Conservation (phyloP, 2,888 invertebrate genomes). For the Lithodes maja region DNA sequence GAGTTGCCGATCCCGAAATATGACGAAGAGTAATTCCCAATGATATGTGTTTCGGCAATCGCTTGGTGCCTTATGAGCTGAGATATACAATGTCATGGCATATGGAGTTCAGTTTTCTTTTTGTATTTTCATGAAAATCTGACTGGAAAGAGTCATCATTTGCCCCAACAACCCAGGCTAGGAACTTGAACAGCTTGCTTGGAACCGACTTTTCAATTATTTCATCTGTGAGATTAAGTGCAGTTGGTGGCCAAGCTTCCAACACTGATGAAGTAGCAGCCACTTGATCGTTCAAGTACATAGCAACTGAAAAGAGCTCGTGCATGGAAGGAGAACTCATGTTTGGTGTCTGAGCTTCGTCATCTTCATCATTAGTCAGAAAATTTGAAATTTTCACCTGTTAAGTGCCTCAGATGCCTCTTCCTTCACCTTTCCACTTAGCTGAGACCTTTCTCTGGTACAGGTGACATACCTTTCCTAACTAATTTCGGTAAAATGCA, state of each 20-base stretch:
- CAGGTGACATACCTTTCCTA: too few species aligned
- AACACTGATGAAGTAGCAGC: background rate
- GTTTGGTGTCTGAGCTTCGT: background rate
- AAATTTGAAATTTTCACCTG: too few species aligned
- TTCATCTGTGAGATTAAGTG: background rate
- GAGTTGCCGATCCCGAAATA: conserved; percentile 9
- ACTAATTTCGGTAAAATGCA: too few species aligned
- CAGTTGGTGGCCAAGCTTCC: background rate
- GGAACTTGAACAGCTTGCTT: conserved; percentile 5
- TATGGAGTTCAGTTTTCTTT: conserved; percentile 9
- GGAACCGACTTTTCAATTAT: conserved; percentile 18
- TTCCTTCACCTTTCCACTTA: too few species aligned
- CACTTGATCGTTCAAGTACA: background rate
- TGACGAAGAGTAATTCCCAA: background rate
- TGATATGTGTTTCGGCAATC: conserved; percentile 14
- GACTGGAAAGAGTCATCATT: conserved; percentile 11
- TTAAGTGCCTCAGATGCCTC: too few species aligned
- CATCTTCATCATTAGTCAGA: background rate
- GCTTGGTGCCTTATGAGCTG: conserved; percentile 13
- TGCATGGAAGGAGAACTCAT: background rate
- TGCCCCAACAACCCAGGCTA: conserved; percentile 14
- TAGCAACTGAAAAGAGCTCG: background rate
- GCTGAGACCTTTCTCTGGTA: too few species aligned
- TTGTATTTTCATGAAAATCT: conserved; percentile 7
- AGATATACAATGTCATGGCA: conserved; percentile 21